Conservation (phyloP, 2,797 vertebrate genomes). For the Dromococcyx pavoninus region DNA sequence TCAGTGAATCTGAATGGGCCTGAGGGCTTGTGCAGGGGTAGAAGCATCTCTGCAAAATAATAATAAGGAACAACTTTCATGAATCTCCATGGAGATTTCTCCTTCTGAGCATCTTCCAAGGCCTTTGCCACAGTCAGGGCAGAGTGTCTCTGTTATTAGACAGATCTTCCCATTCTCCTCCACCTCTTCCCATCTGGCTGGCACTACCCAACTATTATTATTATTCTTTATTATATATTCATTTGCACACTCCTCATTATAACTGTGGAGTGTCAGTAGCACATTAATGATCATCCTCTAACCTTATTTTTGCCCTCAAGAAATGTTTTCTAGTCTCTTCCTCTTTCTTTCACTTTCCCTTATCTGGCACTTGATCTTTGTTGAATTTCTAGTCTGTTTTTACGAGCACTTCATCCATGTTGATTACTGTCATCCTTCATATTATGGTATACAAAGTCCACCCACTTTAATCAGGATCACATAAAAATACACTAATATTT, state of each 20-base stretch:
- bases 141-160: not conserved
- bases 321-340: not conserved
- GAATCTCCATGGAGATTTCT: conserved; percentile 28
- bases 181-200: not conserved
- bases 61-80: not conserved
- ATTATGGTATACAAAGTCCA: not conserved
- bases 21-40: not conserved
- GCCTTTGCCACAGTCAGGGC: not conserved
- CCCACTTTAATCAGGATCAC: not conserved
- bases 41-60: not conserved
- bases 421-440: not conserved
- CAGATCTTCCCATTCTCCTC: not conserved
- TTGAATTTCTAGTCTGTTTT: not conserved
- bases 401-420: not conserved
- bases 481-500: not conserved
- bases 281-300: not conserved
- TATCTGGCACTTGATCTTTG: not conserved
- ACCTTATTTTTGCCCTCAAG: not conserved
- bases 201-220: not conserved
- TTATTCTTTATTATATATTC: not conserved
- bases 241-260: not conserved
- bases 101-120: not conserved
- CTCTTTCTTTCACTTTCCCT: not conserved
- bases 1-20: not conserved
- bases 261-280: not conserved